phyloP scores from a whole-genome alignment of 2,797 vertebrate species.

The Poecilia gillii region DNA sequence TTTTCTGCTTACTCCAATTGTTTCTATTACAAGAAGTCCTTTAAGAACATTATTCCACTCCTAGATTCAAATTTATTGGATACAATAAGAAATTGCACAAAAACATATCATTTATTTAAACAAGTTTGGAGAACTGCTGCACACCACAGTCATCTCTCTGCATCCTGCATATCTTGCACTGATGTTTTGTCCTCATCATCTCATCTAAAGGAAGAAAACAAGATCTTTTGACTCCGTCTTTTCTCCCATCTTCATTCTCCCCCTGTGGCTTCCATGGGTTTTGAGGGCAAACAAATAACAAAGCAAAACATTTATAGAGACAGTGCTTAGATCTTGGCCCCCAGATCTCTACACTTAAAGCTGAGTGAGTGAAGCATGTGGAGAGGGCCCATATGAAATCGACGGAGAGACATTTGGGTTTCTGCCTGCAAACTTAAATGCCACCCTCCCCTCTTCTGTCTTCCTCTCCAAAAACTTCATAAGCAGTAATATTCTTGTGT shows the following conservation, averaged over 20 bases:
- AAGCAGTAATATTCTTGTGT: constrained; percentile 56
- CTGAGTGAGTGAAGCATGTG: constrained; percentile 71
- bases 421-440: constrained; percentile 78
- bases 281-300: constrained; percentile 78
- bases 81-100: constrained; percentile 27
- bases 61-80: constrained; percentile 29
- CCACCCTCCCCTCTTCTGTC: constrained; percentile 70
- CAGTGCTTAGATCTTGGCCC: constrained; percentile 67
- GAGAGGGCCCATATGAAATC: constrained; percentile 68
- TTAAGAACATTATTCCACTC: constrained; percentile 12
- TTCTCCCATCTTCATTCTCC: constrained; percentile 57
- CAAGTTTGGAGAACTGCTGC: constrained; percentile 38
- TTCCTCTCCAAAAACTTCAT: constrained; percentile 73
- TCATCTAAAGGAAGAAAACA: constrained; percentile 40
- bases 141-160: constrained; percentile 36
- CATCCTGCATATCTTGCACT: constrained; percentile 42
- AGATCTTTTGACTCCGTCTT: constrained; percentile 41
- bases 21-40: constrained; percentile 14
- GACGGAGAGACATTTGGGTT: constrained; percentile 67
- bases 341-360: constrained; percentile 67
- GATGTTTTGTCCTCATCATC: constrained; percentile 53
- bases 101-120: constrained; percentile 33
- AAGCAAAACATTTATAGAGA: constrained; percentile 80
- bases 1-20: constrained; percentile 2
- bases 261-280: constrained; percentile 67